A percentile compares a stretch with the other conserved stretches of the same genome.
Evolutionary conservation across 2,797 vertebrate species (phyloP).

Genomic region (Sciurus vulgaris): DNA sequence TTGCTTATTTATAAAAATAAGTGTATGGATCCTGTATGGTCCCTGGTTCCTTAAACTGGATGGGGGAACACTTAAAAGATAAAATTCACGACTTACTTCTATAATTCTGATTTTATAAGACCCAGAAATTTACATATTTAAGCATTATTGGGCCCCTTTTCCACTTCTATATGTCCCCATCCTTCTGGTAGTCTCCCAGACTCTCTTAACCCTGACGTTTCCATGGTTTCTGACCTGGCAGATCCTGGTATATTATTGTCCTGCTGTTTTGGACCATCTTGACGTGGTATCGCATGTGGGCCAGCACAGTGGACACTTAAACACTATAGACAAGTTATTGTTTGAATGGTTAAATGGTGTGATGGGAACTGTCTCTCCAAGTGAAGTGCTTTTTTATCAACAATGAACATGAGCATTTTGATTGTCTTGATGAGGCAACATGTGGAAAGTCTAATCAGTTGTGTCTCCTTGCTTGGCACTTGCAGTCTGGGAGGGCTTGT

Average conservation of each 20-base stretch:
- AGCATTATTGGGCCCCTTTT: neutral
- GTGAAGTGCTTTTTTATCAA: neutral
- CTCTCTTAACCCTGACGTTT: neutral
- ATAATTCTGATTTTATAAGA: neutral
- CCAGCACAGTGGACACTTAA: neutral
- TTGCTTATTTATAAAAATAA: conserved; percentile 24
- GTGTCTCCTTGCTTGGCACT: neutral
- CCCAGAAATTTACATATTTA: neutral
- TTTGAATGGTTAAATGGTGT: neutral
- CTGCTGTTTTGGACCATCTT: neutral
- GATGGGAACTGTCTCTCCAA: neutral
- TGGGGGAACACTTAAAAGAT: neutral
- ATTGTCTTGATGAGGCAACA: neutral
- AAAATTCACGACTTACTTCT: neutral
- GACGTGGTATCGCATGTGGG: neutral
- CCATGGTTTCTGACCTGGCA: accelerated
- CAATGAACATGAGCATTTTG: neutral
- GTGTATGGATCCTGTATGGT: neutral
- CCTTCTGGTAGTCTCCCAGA: neutral
- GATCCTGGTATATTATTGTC: neutral
- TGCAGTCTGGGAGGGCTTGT: neutral
- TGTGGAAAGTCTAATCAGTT: accelerated
- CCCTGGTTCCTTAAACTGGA: neutral
- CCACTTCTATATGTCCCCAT: neutral
- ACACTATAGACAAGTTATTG: neutral